Evolutionary conservation across 2,113 vertebrate genomes (phyloP).

Genomic region (Myanophis thanlyinensis): DNA sequence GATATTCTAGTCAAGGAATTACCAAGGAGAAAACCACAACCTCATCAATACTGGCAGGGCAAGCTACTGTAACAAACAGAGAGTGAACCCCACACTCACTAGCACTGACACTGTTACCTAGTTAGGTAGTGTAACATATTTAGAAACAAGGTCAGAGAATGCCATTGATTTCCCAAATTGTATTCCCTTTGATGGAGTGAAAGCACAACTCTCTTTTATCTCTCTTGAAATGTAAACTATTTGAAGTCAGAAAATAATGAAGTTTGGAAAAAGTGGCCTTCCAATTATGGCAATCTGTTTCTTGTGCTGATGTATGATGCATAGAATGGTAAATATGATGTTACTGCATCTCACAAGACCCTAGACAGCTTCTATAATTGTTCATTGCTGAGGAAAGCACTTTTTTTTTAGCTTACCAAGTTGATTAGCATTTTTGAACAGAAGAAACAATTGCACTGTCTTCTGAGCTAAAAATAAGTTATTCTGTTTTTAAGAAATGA

Average conservation of each 20-base stretch:
- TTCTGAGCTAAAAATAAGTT: conserved; percentile 42
- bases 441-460: conserved; percentile 23
- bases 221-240: background rate
- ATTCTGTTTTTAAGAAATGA: conserved; percentile 22
- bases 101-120: background rate
- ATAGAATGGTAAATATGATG: background rate
- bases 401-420: conserved; percentile 8
- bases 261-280: background rate
- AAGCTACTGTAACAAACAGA: background rate
- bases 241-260: background rate
- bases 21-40: background rate
- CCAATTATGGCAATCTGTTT: background rate
- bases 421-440: conserved; percentile 8
- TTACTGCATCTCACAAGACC: conserved; percentile 2
- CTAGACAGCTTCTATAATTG: background rate
- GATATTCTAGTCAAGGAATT: background rate
- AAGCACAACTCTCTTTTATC: background rate
- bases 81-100: background rate
- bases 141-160: background rate
- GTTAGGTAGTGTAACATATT: background rate
- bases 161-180: background rate
- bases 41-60: background rate
- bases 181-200: background rate
- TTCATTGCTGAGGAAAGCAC: background rate
- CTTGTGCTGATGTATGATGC: background rate